Evolutionary conservation across 2,797 vertebrate species (phyloP), one percentile per base, ranked within the genome.

Genomic region (Otolemur crassicaudatus): DNA sequence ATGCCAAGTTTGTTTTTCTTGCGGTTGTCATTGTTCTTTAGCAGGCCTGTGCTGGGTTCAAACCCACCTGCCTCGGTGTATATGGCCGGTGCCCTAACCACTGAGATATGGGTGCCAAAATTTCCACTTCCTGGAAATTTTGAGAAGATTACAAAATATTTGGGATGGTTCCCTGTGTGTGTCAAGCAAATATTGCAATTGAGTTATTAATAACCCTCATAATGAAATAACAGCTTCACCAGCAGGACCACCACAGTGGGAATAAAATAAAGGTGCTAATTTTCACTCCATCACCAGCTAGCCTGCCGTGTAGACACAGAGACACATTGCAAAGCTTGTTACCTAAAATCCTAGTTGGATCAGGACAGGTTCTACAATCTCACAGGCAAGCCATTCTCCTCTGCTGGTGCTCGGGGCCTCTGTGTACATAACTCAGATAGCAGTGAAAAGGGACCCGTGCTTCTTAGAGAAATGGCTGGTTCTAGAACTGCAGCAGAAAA

Each of bases 321-420:
- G 5, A 3, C 3, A 0, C 5, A 6, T 13, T 6, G 0, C 11
- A 25, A 8, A 5, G 7, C 7, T 69, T 49, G 0, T 0, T 58
- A 0, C 2, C 0, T 22, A 3, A 12, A 8, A 2, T 9, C 7
- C 17, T 7, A 16, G 3, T 40, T 19, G 13, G 5, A 19, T 65
- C 7, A 17, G 8, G 2, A 8, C 1, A 20, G 10, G 2, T 4
- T 46, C 20, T 31, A 5, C 2, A 19, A 0, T 58, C 46, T 2
- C 12, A n/a, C 7, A 31, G 20, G 7, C 5, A 29, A 37, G 34
- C 56, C 34, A 19, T 46, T 17, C n/a, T 83, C 16, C 17, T 5
- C 17, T 76, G 10, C 46, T 40, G 12, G 56, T 9, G 13, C 17
- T 19, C 3, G 61, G 27, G 22, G 43, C 29, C 43, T 58, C n/a